Conservation (phyloP, 2,113 vertebrate species). For the Hippotragus niger region DNA sequence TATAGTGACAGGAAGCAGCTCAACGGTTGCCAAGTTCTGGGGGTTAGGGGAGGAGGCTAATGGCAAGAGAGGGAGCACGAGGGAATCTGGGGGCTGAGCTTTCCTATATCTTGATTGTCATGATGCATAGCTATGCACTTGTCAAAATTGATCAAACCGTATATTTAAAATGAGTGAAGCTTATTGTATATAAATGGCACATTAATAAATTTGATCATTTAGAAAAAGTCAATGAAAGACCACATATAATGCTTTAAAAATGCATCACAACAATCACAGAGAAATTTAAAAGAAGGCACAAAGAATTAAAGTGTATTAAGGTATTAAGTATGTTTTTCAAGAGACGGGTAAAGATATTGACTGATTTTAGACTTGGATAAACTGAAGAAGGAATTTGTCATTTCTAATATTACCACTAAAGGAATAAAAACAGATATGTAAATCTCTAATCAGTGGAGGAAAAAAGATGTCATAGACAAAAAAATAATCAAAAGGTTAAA, state of each 20-base stretch:
- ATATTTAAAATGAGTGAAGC: not conserved
- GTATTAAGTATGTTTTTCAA: slow-evolving; percentile 27
- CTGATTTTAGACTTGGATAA: slow-evolving; percentile 22
- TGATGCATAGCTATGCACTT: not conserved
- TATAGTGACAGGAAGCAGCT: not conserved
- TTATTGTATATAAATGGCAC: not conserved
- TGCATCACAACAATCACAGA: not conserved
- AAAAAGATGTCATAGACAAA: not conserved
- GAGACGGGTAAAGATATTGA: slow-evolving; percentile 7
- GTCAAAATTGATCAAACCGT: not conserved
- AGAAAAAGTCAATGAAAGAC: not conserved
- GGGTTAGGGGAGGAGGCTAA: accelerated
- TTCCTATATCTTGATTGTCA: not conserved
- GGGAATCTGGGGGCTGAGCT: not conserved
- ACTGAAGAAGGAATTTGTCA: slow-evolving; percentile 6
- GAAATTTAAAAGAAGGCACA: not conserved
- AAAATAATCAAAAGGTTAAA: not conserved
- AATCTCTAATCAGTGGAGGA: not conserved
- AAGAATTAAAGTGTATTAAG: slow-evolving; percentile 20
- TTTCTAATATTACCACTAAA: not conserved
- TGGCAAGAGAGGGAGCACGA: accelerated
- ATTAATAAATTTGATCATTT: not conserved
- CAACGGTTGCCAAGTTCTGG: not conserved
- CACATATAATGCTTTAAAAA: not conserved
- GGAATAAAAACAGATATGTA: not conserved